A percentile compares a stretch with the other conserved stretches of the same genome.
Evolutionary conservation across 2,113 vertebrate species (phyloP).

Genomic region (Lichenostomus cassidix): DNA sequence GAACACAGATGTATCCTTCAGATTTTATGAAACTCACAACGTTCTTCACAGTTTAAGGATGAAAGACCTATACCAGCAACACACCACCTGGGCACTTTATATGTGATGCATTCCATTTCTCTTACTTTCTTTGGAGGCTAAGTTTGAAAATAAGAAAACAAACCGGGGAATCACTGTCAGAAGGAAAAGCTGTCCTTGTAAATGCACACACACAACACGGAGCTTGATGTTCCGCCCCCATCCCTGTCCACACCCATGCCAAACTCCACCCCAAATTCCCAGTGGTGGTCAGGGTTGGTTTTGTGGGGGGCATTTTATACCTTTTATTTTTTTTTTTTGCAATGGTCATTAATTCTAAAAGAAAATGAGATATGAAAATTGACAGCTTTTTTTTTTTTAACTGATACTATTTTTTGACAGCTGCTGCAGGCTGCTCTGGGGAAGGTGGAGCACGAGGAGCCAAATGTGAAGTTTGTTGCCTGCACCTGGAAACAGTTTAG

Average conservation of each 20-base stretch:
- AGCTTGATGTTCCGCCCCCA: neutral
- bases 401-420: neutral
- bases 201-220: fast-evolving
- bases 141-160: neutral
- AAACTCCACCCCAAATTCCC: neutral
- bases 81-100: neutral
- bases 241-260: neutral
- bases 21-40: neutral
- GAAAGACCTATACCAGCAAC: neutral
- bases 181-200: neutral
- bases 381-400: neutral
- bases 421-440: neutral
- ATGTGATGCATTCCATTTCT: neutral
- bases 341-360: neutral
- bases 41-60: neutral
- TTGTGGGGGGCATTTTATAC: neutral
- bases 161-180: neutral
- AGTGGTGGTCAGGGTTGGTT: fast-evolving
- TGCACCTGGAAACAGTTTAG: conserved; percentile 27
- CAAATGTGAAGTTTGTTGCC: neutral
- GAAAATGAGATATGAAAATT: neutral
- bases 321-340: neutral
- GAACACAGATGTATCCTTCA: conserved; percentile 9
- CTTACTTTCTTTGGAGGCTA: neutral
- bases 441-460: neutral